Evolutionary conservation across 2,888 invertebrate genomes (phyloP), one percentile per base, ranked within the genome.

Genomic region (Caenorhabditis plicata): DNA sequence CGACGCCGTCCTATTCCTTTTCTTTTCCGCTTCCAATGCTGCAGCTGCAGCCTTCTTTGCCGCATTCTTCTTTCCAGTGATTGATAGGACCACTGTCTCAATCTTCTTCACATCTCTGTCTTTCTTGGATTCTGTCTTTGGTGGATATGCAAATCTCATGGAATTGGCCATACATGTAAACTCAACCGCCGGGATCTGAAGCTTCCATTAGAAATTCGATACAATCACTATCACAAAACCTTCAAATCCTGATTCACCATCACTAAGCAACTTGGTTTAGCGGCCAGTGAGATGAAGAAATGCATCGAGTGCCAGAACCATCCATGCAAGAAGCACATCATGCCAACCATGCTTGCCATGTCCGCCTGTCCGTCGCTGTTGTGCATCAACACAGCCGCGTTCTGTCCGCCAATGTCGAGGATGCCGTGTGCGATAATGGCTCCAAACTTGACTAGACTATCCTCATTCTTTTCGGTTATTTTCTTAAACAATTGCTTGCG

Each of bases 301-400:
- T 61, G 52, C 54, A 55, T 55, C 35, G 61, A 50, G 35, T 61
- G 61, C 61, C 61, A 61, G 55, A 53, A 61, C 61, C 61, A 61
- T 40, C 54, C 54, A 27, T 61, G 61, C 42, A 55, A 29, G 51
- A 61, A 61, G 51, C 61, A 54, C 54, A 61, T 51, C 54, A 61
- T 55, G 50, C 61, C 61, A 31, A 61, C 55, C 54, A 51, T 55
- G 5, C 50, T 44, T 19, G 48, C 55, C 54, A 54, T 55, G 32
- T 61, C 61, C 3, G 51, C 39, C 31, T 61, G 52, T n/a, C 51
- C 51, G 35, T 54, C 47, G 11, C 50, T 44, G 23, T 61, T 61
- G 26, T 51, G 50, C 47, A 61, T 47, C 33, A 40, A 25, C 25
- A 61, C 31, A 0, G 55, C 48, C 4, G 61, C 61, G 31, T 61